These are phyloP conservation scores for Ecliptopera silaceata DNA, from an alignment of 2,888 invertebrate species.

Conservation along the genomic window DNA sequence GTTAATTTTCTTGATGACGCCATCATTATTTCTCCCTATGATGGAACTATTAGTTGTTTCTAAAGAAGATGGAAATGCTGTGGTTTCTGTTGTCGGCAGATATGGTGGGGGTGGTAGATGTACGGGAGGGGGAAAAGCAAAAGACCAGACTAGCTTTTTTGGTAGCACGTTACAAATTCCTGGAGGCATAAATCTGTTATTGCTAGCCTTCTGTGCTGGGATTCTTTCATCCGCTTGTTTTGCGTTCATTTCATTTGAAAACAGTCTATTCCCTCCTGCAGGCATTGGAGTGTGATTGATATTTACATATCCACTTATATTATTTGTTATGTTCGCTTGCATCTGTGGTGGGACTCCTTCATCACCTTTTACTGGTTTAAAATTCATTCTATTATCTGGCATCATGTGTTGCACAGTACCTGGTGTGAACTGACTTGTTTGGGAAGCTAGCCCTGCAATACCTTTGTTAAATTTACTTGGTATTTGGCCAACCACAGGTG, in stretches of 20 bases:
- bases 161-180: conserved; percentile 1
- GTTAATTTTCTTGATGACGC: conserved; percentile 39
- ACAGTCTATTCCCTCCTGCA: not conserved
- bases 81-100: conserved; percentile 7
- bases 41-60: conserved; percentile 20
- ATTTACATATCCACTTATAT: not conserved
- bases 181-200: conserved; percentile 2
- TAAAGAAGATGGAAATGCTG: not conserved
- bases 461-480: not conserved
- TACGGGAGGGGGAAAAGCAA: conserved; percentile 13
- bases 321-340: not conserved
- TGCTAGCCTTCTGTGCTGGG: not conserved
- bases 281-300: not conserved
- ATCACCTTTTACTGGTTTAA: too few relatives aligned
- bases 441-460: not conserved
- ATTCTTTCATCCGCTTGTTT: not conserved
- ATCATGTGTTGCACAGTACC: not conserved
- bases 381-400: not conserved
- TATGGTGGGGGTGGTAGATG: conserved; percentile 19
- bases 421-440: not conserved
- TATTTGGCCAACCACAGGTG: not conserved
- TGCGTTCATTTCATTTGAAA: not conserved
- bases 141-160: conserved; percentile 9
- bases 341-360: not conserved
- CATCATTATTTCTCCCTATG: conserved; percentile 37